These are phyloP conservation scores for Drosophila putrida DNA, from an alignment of 2,888 invertebrate genomes.

Conservation along the genomic window DNA sequence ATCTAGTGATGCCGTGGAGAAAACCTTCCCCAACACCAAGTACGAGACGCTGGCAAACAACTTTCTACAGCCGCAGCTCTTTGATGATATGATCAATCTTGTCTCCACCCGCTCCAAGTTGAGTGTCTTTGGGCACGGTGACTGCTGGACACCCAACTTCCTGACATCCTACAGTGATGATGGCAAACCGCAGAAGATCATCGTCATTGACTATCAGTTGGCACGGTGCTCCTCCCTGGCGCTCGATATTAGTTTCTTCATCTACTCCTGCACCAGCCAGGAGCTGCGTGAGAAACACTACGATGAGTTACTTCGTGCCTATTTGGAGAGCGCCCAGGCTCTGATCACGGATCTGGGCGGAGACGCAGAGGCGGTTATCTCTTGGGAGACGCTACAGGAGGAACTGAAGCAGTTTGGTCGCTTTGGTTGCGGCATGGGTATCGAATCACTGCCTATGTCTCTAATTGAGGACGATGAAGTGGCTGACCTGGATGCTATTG, in stretches of 20 bases:
- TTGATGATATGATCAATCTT: slow-evolving; percentile 85
- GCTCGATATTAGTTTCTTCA: slow-evolving; percentile 86
- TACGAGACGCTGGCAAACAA: slow-evolving; percentile 87
- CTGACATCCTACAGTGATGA: slow-evolving; percentile 86
- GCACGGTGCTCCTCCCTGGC: slow-evolving; percentile 84
- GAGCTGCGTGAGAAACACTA: slow-evolving; percentile 87
- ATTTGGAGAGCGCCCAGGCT: slow-evolving; percentile 87
- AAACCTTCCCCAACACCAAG: slow-evolving; percentile 87
- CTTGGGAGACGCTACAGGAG: slow-evolving; percentile 76
- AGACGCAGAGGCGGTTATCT: slow-evolving; percentile 86
- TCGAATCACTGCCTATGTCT: slow-evolving; percentile 87
- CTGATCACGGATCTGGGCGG: slow-evolving; percentile 88
- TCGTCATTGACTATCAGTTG: slow-evolving; percentile 90
- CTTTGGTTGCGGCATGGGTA: slow-evolving; percentile 87
- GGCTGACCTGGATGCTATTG: slow-evolving; percentile 86
- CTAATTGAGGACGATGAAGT: slow-evolving; percentile 86
- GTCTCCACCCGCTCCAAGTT: slow-evolving; percentile 82
- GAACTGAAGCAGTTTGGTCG: slow-evolving; percentile 86
- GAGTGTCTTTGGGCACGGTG: slow-evolving; percentile 90
- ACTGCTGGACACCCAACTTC: slow-evolving; percentile 92
- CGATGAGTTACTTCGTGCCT: slow-evolving; percentile 86
- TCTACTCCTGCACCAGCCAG: slow-evolving; percentile 88
- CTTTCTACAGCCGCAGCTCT: slow-evolving; percentile 87
- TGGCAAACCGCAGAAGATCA: slow-evolving; percentile 77
- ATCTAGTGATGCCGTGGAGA: slow-evolving; percentile 88